Base-by-base conservation (phyloP, 2,113 vertebrate genomes). In the Dicrurus megarhynchus region DNA sequence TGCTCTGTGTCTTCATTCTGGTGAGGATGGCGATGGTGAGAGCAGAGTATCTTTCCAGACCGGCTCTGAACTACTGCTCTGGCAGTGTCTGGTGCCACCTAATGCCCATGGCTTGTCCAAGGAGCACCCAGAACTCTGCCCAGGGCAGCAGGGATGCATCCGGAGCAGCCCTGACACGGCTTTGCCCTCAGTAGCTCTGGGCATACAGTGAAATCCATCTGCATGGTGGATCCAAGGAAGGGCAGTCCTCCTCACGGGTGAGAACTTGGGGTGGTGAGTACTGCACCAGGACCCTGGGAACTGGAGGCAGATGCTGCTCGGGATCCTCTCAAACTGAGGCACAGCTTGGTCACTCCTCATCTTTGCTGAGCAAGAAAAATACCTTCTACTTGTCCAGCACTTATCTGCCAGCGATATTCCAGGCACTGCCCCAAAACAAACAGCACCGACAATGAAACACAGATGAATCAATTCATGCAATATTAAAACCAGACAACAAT, bases 191-290 rank as follows among this genome's bases (percentile, higher is more conserved):
- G 26, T 35, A 50, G 18, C 59, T 44, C 28, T 8, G n/a, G 20
- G 37, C 16, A 20, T 4, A 1, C 32, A 82, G n/a, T 4, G 4
- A 95, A 92, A 74, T 57, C 41, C 12, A 1, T 23, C 37, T 52
- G 41, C 10, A 6, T 4, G 2, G 18, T 4, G 21, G 37, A 53
- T 33, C 30, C 3, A 10, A 56, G 64, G 68, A 50, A 55, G 55
- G 11, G 42, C 14, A 10, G 0, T 21, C 22, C 16, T 81, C 49
- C 49, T 49, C 74, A 24, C 0, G 0, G 63, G 22, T 0, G 0
- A 76, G 61, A 76, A 10, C 20, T 42, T 41, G 65, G 37, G 13
- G 13, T 8, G 2, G 11, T 9, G 52, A 69, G 74, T 65, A n/a
- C 46, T 64, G 63, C 71, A 28, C 20, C 4, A 15, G 39, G 33